These are phyloP conservation scores for Galendromus occidentalis DNA, from an alignment of 1,140 invertebrate species.

Conservation along the genomic window DNA sequence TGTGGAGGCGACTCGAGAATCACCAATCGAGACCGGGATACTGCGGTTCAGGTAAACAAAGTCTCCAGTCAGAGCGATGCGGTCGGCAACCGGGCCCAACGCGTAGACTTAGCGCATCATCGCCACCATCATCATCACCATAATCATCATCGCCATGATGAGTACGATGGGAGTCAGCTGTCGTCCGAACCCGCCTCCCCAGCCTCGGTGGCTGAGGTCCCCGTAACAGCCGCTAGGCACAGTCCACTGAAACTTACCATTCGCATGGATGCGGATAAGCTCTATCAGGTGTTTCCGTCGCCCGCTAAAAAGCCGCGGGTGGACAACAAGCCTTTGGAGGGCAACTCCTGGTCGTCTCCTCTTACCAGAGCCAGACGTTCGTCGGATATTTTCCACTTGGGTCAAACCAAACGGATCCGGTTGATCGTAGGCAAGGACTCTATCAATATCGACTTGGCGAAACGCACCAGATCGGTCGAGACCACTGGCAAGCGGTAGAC, in stretches of 20 bases:
- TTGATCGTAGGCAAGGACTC: conserved; percentile 3
- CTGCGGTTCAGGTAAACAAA: not conserved
- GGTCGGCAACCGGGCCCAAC: not conserved
- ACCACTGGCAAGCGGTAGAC: too few species aligned
- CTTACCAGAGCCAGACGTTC: not conserved
- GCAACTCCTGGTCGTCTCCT: not conserved
- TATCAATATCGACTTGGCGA: not conserved
- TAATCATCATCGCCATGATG: not conserved
- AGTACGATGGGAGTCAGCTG: too few species aligned
- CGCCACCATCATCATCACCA: not conserved
- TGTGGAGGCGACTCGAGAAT: too few species aligned
- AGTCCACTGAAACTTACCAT: not conserved
- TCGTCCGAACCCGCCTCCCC: not conserved
- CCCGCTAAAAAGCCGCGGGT: not conserved
- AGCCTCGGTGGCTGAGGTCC: not conserved
- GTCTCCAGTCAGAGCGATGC: not conserved
- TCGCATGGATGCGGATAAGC: not conserved
- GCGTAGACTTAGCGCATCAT: not conserved
- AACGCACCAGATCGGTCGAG: not conserved
- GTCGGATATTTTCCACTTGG: not conserved
- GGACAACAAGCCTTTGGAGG: not conserved
- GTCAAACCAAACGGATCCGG: conserved; percentile 2
- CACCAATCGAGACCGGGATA: too few species aligned
- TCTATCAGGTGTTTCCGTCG: not conserved
- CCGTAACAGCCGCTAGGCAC: not conserved